A percentile compares a stretch with the other conserved stretches of the same genome.
These are phyloP conservation scores for Tachyglossus aculeatus DNA, from an alignment of 2,797 vertebrate genomes.

Conservation along the genomic window DNA sequence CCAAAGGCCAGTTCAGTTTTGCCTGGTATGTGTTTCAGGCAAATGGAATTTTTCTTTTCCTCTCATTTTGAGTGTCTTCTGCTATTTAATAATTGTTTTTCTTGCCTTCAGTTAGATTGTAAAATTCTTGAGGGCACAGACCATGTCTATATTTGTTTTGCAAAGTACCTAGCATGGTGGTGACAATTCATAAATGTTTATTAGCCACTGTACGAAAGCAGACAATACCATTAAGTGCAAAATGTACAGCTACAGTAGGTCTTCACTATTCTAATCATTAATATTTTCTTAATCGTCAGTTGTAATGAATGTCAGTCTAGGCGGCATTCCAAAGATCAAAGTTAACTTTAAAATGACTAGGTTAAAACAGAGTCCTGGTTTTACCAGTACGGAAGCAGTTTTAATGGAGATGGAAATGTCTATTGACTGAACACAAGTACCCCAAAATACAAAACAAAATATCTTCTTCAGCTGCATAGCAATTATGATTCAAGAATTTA, in stretches of 20 bases:
- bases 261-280: background rate
- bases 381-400: conserved; percentile 73
- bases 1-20: too few species aligned
- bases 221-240: background rate
- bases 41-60: too few species aligned
- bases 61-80: background rate
- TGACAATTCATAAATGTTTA: background rate
- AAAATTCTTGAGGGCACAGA: background rate
- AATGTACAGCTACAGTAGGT: background rate
- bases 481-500: conserved; percentile 76
- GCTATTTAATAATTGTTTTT: background rate
- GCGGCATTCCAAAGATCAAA: background rate
- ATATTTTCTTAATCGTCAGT: background rate
- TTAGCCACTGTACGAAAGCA: background rate
- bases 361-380: conserved; percentile 14
- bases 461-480: conserved; percentile 76
- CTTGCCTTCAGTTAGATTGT: background rate
- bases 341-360: background rate
- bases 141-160: too few species aligned
- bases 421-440: conserved; percentile 66
- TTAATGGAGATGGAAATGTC: conserved; percentile 76
- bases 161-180: background rate
- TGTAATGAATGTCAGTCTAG: background rate
- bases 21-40: too few species aligned
- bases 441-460: conserved; percentile 74